Evolutionary conservation across 2,888 invertebrate species (phyloP).

Genomic region (Oeneis ivallda): DNA sequence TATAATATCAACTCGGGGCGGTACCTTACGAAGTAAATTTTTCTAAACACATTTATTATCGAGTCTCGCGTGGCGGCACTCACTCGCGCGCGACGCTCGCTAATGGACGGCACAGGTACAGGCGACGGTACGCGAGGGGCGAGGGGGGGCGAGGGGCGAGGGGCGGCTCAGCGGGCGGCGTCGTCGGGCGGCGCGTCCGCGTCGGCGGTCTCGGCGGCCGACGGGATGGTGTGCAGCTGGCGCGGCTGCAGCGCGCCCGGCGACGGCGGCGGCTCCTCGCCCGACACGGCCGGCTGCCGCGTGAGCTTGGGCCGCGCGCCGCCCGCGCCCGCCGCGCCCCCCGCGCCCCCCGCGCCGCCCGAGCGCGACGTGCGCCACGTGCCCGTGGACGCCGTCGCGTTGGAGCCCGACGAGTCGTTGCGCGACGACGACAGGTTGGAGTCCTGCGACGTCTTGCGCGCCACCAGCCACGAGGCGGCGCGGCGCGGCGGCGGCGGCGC

Average conservation of each 20-base stretch:
- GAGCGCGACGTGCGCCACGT: slow-evolving; percentile 94
- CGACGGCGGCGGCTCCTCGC: slow-evolving; percentile 84
- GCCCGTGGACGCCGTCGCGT: slow-evolving; percentile 93
- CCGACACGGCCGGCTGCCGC: slow-evolving; percentile 91
- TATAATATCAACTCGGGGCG: neutral
- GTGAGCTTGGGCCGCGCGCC: slow-evolving; percentile 55
- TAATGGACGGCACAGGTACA: neutral
- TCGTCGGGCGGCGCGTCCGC: slow-evolving; percentile 57
- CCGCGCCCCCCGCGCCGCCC: slow-evolving; percentile 87
- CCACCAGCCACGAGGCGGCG: slow-evolving; percentile 93
- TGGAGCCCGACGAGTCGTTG: slow-evolving; percentile 95
- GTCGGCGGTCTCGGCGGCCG: slow-evolving; percentile 69
- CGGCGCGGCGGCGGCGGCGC: slow-evolving; percentile 91
- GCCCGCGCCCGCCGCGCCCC: slow-evolving; percentile 87
- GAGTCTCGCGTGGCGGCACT: neutral
- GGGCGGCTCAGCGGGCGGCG: neutral
- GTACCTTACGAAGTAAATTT: slow-evolving; percentile 2
- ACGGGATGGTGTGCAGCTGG: slow-evolving; percentile 67
- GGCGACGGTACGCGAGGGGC: neutral
- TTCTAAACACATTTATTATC: slow-evolving; percentile 5
- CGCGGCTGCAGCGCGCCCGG: slow-evolving; percentile 69
- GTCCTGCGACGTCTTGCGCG: slow-evolving; percentile 95
- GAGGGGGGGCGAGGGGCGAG: slow-evolving; percentile 62
- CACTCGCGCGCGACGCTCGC: no score
- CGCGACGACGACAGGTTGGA: slow-evolving; percentile 94